Evolutionary conservation across 2,888 invertebrate species (phyloP).

Genomic region (Orthosia gracilis): DNA sequence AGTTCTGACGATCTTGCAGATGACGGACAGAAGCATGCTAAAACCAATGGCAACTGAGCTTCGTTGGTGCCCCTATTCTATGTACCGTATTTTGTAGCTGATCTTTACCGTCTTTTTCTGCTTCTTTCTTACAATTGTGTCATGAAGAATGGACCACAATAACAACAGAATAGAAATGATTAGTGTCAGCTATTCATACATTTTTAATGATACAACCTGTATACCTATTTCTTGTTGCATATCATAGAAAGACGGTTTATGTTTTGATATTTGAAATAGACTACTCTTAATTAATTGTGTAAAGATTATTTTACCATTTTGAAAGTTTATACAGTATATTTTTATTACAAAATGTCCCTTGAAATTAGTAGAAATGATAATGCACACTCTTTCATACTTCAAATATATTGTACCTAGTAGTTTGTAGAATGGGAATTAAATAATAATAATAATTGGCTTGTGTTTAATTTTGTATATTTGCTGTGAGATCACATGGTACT

Average conservation of each 20-base stretch:
- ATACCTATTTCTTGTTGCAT: slow-evolving; percentile 9
- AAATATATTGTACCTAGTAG: not conserved
- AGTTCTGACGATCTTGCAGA: too few relatives aligned
- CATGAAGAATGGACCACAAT: slow-evolving; percentile 1
- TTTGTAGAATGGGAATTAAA: not conserved
- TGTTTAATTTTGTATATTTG: not conserved
- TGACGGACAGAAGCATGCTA: not conserved
- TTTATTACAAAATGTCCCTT: not conserved
- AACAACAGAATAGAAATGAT: not conserved
- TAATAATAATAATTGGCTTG: not conserved
- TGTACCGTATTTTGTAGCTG: not conserved
- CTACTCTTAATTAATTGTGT: too few relatives aligned
- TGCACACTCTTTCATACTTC: not conserved
- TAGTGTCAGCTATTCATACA: not conserved
- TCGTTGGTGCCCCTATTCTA: not conserved
- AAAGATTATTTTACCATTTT: not conserved
- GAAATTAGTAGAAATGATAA: not conserved
- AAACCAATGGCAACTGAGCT: not conserved
- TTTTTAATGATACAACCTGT: not conserved
- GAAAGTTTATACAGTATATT: not conserved
- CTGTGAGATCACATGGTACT: too few relatives aligned
- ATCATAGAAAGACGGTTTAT: not conserved
- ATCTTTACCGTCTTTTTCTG: not conserved
- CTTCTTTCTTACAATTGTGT: not conserved
- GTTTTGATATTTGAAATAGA: too few relatives aligned